A percentile compares a stretch with the other conserved stretches of the same genome.
phyloP scores from a whole-genome alignment of 2,888 invertebrate species.

The Seladonia tumulorum region DNA sequence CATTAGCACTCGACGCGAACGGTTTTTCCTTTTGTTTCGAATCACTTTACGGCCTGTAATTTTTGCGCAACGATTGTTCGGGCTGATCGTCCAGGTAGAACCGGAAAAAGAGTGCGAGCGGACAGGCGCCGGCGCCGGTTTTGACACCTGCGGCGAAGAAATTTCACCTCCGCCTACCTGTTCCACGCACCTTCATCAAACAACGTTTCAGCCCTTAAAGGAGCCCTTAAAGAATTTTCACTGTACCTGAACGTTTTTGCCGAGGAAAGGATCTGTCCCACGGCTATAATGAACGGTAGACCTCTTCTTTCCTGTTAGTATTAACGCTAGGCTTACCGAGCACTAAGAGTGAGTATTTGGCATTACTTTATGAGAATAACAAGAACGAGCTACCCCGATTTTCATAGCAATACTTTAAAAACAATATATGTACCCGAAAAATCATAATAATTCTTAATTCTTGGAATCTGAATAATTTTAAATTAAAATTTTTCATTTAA shows the following conservation, averaged over 20 bases:
- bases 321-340: too few species aligned
- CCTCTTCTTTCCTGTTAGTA: not conserved
- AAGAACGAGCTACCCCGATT: too few species aligned
- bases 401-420: too few species aligned
- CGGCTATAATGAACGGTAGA: too few species aligned
- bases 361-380: too few species aligned
- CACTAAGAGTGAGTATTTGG: too few species aligned
- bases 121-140: slow-evolving; percentile 71
- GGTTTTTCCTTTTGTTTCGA: slow-evolving; percentile 55
- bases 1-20: slow-evolving; percentile 41
- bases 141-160: slow-evolving; percentile 73
- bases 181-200: slow-evolving; percentile 44
- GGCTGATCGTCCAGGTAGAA: slow-evolving; percentile 52
- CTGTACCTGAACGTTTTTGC: not conserved
- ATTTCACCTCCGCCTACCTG: slow-evolving; percentile 55
- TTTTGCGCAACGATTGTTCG: slow-evolving; percentile 71
- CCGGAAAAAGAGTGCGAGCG: slow-evolving; percentile 65
- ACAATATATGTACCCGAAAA: too few species aligned
- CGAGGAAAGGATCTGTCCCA: not conserved
- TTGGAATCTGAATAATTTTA: too few species aligned
- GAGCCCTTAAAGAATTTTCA: slow-evolving; percentile 45
- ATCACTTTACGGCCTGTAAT: slow-evolving; percentile 72
- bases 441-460: too few species aligned
- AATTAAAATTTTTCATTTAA: too few species aligned
- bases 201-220: slow-evolving; percentile 17